A percentile compares a stretch with the other conserved stretches of the same genome.
phyloP scores from a whole-genome alignment of 2,888 invertebrate genomes.

The Tupiocoris notatus region DNA sequence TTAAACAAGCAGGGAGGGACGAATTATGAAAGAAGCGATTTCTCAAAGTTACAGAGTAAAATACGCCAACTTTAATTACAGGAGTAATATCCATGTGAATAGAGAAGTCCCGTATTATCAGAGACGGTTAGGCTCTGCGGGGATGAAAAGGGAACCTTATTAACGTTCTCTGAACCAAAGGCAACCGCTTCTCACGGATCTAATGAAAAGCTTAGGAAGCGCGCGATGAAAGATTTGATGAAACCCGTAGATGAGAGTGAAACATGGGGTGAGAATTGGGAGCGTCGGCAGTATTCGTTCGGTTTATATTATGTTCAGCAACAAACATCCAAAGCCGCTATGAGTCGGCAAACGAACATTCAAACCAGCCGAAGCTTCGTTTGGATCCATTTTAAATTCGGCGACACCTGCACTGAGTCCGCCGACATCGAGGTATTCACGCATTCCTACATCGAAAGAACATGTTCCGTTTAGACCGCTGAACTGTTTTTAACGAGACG shows the following conservation, averaged over 20 bases:
- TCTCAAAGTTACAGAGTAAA: slow-evolving; percentile 9
- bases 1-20: slow-evolving; percentile 5
- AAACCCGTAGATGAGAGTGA: slow-evolving; percentile 2
- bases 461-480: too few relatives aligned
- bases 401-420: not conserved
- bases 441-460: too few relatives aligned
- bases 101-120: slow-evolving; percentile 22
- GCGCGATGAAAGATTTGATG: slow-evolving; percentile 33
- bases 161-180: slow-evolving; percentile 12
- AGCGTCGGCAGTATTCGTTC: slow-evolving; percentile 14
- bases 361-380: not conserved
- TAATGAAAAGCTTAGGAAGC: slow-evolving; percentile 37
- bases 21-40: not conserved
- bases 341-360: not conserved
- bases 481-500: too few relatives aligned
- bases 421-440: too few relatives aligned
- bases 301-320: slow-evolving; percentile 28
- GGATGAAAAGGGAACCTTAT: slow-evolving; percentile 31
- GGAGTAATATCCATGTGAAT: slow-evolving; percentile 34
- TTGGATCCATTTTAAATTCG: not conserved
- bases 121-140: slow-evolving; percentile 16
- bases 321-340: not conserved
- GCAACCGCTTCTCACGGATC: slow-evolving; percentile 14
- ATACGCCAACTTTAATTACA: slow-evolving; percentile 31
- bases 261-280: not conserved